Conservation (phyloP, 2,797 vertebrate genomes). For the Anomalospiza imberbis region DNA sequence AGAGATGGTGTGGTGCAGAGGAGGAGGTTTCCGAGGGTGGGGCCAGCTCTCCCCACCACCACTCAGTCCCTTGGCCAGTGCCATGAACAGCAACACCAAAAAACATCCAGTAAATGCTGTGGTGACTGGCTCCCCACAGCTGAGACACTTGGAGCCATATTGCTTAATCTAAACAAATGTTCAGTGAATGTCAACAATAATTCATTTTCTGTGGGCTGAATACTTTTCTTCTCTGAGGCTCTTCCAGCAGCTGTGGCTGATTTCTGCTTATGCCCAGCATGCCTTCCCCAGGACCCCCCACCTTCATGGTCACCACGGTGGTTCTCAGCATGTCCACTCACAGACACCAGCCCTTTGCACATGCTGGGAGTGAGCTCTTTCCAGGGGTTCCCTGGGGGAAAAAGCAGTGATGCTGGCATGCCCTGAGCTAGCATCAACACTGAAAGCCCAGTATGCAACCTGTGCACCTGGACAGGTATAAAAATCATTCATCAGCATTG, state of each 20-base stretch:
- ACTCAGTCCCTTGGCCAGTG: background rate
- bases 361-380: background rate
- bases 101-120: background rate
- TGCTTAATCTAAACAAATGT: slow-evolving; percentile 39
- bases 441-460: background rate
- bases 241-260: background rate
- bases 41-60: background rate
- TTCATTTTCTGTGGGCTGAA: background rate
- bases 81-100: background rate
- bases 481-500: background rate
- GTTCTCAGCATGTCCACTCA: background rate
- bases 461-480: background rate
- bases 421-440: background rate
- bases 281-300: background rate
- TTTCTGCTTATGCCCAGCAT: background rate
- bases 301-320: background rate
- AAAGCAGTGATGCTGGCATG: background rate
- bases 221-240: background rate
- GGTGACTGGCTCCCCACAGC: background rate
- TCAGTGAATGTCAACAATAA: background rate
- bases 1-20: background rate
- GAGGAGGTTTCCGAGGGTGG: accelerated
- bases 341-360: background rate
- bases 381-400: background rate
- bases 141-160: background rate